Base-by-base conservation (phyloP, 2,113 vertebrate species). In the Fulmarus glacialis region DNA sequence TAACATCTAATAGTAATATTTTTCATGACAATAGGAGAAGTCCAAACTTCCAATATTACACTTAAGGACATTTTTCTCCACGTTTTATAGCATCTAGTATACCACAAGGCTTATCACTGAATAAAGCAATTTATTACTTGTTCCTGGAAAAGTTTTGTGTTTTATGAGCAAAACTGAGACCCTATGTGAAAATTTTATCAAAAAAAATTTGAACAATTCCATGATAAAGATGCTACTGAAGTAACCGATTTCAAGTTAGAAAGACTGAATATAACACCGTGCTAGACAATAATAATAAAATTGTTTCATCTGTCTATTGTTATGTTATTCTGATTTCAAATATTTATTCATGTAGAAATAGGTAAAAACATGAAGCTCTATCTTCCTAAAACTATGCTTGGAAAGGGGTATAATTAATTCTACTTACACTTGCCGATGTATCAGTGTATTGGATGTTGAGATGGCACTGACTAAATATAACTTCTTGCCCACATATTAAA, bases 131-230 rank as follows among this genome's bases (percentile, higher is more conserved):
- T 30, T 29, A 36, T 36, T 22, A 19, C 17, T 66, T 45, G 29
- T 42, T 71, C 29, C 59, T 78, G 42, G 22, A 73, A 50, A 75
- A 67, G 22, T 52, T 67, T 34, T 34, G 5, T 53, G 5, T 2
- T 66, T 62, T 27, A n/a, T 23, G 20, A 89, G 34, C 34, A 82
- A 58, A 93, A 56, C 21, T 47, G 6, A 94, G 32, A 55, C 4
- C 11, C 10, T 19, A 5, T 0, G 0, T 27, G 32, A 92, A 91
- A 64, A 20, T 32, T 47, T 27, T 18, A 27, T 10, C 4, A 0
- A 15, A 74, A 72, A 60, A 34, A 26, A 30, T 0, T 3, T 21
- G 19, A 87, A 56, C 19, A 64, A 42, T 34, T 48, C 47, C 43
- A 43, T 6, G 15, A 40, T 4, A 80, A 38, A 52, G 4, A 45